Evolutionary conservation across 2,888 invertebrate genomes (phyloP).

Genomic region (Pristionchus exspectatus): DNA sequence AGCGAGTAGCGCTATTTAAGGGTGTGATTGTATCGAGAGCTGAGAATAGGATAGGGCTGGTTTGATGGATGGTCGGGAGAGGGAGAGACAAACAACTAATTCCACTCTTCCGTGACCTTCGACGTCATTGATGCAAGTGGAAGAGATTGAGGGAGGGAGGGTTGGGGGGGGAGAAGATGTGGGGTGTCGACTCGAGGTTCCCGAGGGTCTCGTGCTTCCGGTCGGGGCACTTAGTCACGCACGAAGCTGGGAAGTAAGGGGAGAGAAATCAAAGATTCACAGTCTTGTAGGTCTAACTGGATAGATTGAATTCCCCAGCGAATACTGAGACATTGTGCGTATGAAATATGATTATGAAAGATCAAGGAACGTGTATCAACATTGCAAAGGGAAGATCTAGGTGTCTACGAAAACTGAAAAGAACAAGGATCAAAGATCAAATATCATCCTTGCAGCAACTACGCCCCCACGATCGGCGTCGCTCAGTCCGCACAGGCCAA

Average conservation of each 20-base stretch:
- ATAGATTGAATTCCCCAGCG: too few relatives aligned
- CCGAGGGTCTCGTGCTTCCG: slow-evolving; percentile 9
- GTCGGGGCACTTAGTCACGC: not conserved
- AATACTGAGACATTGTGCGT: too few relatives aligned
- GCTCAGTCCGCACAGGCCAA: slow-evolving; percentile 86
- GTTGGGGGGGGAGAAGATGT: not conserved
- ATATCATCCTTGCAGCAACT: slow-evolving; percentile 80
- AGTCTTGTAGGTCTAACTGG: too few relatives aligned
- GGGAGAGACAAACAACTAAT: slow-evolving; percentile 42
- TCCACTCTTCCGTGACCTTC: slow-evolving; percentile 10
- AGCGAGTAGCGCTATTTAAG: not conserved
- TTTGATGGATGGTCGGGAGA: slow-evolving; percentile 16
- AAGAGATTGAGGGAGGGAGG: not conserved
- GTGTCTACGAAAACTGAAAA: not conserved
- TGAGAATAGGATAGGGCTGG: slow-evolving; percentile 15
- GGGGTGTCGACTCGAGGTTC: slow-evolving; percentile 6
- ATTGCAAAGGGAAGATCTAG: too few relatives aligned
- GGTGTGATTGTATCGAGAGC: not conserved
- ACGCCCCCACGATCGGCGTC: slow-evolving; percentile 82
- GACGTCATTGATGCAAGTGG: not conserved
- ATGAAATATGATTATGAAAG: too few relatives aligned
- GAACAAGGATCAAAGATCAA: not conserved
- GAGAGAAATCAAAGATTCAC: too few relatives aligned
- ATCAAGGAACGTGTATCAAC: not conserved
- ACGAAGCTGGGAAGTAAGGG: too few relatives aligned